Percentiles rank a stretch among this genome's conserved stretches.
phyloP scores from a whole-genome alignment of 1,140 invertebrate genomes.

The Lasaia peninsularis region DNA sequence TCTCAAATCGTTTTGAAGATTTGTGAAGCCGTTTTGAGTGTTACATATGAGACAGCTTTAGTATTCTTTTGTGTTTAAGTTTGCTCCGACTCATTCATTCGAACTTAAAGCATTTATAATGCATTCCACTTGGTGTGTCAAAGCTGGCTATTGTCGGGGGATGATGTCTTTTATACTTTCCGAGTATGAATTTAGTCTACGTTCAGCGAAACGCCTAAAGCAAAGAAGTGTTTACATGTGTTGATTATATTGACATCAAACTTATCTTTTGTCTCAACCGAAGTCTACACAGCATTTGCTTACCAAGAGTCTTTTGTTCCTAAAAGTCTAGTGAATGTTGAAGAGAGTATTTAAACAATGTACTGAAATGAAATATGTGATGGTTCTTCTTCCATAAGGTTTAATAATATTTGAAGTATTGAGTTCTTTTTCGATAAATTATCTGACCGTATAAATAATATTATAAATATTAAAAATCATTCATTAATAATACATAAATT shows the following conservation, averaged over 20 bases:
- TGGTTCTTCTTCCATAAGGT: too few species aligned
- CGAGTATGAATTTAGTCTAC: not conserved
- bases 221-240: not conserved
- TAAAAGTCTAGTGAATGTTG: too few species aligned
- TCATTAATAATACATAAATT: too few species aligned
- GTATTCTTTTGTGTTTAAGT: conserved; percentile 1
- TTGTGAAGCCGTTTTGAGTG: not conserved
- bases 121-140: conserved; percentile 27
- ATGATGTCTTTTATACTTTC: conserved; percentile 9
- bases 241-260: not conserved
- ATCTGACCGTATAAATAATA: too few species aligned
- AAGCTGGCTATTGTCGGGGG: conserved; percentile 25
- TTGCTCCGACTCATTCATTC: not conserved
- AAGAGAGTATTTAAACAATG: too few species aligned
- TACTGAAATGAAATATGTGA: too few species aligned
- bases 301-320: too few species aligned
- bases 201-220: conserved; percentile 22
- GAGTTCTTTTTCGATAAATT: too few species aligned
- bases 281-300: not conserved
- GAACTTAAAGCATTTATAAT: conserved; percentile 30
- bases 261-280: not conserved
- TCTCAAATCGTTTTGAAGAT: too few species aligned
- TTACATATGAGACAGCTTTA: not conserved
- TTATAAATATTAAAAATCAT: too few species aligned
- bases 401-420: too few species aligned